These are phyloP conservation scores for Xanthia icteritia DNA, from an alignment of 2,888 invertebrate species.

Conservation along the genomic window DNA sequence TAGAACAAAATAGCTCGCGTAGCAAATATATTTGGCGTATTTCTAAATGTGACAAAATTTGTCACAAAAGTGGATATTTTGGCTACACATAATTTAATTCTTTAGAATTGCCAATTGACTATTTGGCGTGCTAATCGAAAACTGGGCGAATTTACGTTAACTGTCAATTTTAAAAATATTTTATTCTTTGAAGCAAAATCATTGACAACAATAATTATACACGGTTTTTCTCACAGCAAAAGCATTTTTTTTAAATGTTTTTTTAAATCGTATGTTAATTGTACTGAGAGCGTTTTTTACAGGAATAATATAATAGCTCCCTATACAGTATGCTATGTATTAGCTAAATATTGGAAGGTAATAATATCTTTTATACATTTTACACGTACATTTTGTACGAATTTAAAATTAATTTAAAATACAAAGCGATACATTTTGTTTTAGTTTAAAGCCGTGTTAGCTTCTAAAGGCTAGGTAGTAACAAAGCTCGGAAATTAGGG, in stretches of 20 bases:
- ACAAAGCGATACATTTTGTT: conserved; percentile 46
- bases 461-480: conserved; percentile 53
- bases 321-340: background rate
- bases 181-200: background rate
- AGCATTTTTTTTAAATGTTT: background rate
- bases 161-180: background rate
- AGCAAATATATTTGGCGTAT: background rate
- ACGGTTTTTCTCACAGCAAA: background rate
- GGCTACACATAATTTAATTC: background rate
- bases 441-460: conserved; percentile 53
- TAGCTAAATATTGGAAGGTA: conserved; percentile 4
- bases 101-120: background rate
- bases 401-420: conserved; percentile 36
- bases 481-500: conserved; percentile 4
- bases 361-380: background rate
- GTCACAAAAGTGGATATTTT: background rate
- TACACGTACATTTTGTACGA: conserved; percentile 44
- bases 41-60: background rate
- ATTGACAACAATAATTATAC: background rate
- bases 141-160: background rate
- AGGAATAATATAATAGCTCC: background rate
- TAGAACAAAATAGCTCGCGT: background rate
- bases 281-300: background rate
- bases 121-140: background rate
- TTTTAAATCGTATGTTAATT: background rate